Base-by-base conservation (phyloP, 2,797 vertebrate species). In the Sparus aurata region DNA sequence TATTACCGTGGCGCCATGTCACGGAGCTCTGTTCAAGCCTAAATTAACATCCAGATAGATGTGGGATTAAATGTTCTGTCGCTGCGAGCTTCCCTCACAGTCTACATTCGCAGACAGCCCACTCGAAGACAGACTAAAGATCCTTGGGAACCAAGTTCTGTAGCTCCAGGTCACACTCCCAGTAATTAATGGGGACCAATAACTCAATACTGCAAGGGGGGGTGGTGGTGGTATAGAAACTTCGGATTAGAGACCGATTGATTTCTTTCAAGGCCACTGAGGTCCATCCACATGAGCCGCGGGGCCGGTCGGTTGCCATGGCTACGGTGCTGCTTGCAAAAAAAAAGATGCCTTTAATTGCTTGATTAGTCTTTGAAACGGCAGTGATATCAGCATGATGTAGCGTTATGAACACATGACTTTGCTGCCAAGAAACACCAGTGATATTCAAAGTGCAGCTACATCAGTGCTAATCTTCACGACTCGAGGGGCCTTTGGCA, bases 341-440 rank as follows among this genome's bases (percentile, higher is more conserved):
- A 34, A 34, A 38, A 38, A 79, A 85, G 61, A 80, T 80, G 57
- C 67, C 85, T 85, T 87, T 93, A 92, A 91, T 92, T 90, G 88
- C 89, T 89, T 90, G 87, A 93, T 93, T 87, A 92, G 89, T 86
- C 85, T 80, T 79, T 86, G 83, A 92, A 90, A 91, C 90, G 77
- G 78, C 91, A 87, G 83, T 23, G 80, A 89, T 91, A 85, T 70
- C 82, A 63, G 87, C 87, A 45, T 77, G 87, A 85, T 73, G 88
- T 53, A 18, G 80, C 81, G 38, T 94, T 89, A 92, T 87, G 88
- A 92, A 92, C 91, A 90, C 89, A 87, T 53, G 89, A 88, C 79
- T 85, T 46, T 68, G 18, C 89, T 86, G 85, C 90, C 88, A 89
- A 83, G 79, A 91, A 85, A 85, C 86, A 89, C 85, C 86, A 83